Evolutionary conservation across 2,113 vertebrate species (phyloP).

Genomic region (Ptilorrhoa leucosticta): DNA sequence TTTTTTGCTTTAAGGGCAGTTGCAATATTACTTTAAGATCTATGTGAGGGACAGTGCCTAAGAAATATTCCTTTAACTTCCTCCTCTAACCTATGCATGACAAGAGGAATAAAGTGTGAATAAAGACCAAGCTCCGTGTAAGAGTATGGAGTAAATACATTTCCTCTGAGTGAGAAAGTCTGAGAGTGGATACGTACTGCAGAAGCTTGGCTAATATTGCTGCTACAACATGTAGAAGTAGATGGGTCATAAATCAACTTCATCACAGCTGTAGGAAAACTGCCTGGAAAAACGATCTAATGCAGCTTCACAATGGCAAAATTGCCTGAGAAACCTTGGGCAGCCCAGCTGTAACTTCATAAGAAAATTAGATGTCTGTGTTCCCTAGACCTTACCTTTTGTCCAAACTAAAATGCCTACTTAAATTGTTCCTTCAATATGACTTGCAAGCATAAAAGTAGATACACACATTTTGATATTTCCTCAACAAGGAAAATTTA

Average conservation of each 20-base stretch:
- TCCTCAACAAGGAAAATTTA: neutral
- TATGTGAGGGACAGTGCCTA: neutral
- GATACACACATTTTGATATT: neutral
- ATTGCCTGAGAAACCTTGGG: neutral
- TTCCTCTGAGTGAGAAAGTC: neutral
- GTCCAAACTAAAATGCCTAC: neutral
- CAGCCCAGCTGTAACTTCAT: neutral
- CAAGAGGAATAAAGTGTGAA: neutral
- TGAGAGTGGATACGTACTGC: neutral
- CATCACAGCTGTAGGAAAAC: neutral
- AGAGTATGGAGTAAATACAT: neutral
- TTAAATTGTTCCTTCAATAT: neutral
- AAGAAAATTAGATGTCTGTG: neutral
- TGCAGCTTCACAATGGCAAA: neutral
- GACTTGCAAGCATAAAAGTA: neutral
- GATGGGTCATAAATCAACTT: slow-evolving; percentile 22
- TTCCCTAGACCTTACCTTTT: neutral
- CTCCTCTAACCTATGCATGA: neutral
- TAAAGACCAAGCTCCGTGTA: neutral
- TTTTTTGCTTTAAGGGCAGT: neutral
- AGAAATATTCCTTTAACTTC: neutral
- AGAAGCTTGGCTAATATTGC: neutral
- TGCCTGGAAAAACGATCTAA: neutral
- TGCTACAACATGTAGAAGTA: neutral
- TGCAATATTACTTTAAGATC: neutral